These are phyloP conservation scores for Aethina tumida DNA, from an alignment of 1,140 invertebrate species.

Conservation along the genomic window DNA sequence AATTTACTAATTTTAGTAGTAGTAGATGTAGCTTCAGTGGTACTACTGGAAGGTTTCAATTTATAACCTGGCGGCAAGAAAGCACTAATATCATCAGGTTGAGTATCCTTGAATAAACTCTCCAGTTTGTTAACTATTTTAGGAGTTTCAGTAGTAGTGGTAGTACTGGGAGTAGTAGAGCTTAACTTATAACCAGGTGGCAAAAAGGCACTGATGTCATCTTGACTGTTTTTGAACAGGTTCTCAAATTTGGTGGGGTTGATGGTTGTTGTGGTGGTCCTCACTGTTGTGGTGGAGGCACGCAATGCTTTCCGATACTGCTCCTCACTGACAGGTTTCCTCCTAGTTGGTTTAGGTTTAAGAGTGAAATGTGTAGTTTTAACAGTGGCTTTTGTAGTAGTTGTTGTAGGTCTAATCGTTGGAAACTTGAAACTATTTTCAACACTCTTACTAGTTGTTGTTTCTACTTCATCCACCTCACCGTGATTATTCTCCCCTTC, in stretches of 20 bases:
- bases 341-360: background rate
- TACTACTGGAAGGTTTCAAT: background rate
- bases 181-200: slow-evolving; percentile 43
- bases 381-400: slow-evolving; percentile 6
- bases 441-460: too few relatives aligned
- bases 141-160: slow-evolving; percentile 39
- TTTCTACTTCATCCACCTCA: too few relatives aligned
- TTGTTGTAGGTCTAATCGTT: too few relatives aligned
- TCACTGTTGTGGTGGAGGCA: background rate
- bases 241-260: slow-evolving; percentile 22
- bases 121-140: slow-evolving; percentile 20
- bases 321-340: too few relatives aligned
- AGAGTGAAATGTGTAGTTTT: slow-evolving; percentile 9
- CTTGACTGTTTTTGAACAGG: slow-evolving; percentile 41
- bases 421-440: too few relatives aligned
- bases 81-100: slow-evolving; percentile 37
- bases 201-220: slow-evolving; percentile 49
- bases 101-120: slow-evolving; percentile 6
- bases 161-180: slow-evolving; percentile 27
- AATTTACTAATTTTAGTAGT: too few relatives aligned
- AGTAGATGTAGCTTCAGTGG: background rate
- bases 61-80: slow-evolving; percentile 40
- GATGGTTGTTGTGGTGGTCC: slow-evolving; percentile 23
- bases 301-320: too few relatives aligned
- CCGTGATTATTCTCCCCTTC: slow-evolving; percentile 45